These are phyloP conservation scores for Radopholus similis DNA, from an alignment of 1,140 invertebrate genomes.

Conservation along the genomic window DNA sequence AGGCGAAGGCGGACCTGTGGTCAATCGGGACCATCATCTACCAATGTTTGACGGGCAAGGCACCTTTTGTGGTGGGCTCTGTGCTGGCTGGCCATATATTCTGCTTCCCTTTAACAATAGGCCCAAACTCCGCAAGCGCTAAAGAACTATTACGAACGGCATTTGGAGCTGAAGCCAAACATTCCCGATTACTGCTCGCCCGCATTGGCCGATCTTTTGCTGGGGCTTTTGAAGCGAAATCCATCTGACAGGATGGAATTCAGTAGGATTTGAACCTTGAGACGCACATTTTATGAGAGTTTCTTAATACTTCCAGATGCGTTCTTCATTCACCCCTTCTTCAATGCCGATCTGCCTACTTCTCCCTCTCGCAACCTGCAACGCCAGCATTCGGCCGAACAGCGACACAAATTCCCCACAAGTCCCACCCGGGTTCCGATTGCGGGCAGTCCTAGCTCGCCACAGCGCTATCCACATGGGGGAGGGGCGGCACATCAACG, in stretches of 20 bases:
- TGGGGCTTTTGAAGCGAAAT: constrained; percentile 82
- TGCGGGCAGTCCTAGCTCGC: not conserved
- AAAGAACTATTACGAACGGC: constrained; percentile 94
- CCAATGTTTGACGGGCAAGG: constrained; percentile 95
- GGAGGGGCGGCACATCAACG: not conserved
- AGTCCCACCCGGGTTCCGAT: not conserved
- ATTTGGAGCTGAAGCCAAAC: constrained; percentile 86
- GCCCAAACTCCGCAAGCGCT: constrained; percentile 95
- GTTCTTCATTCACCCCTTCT: constrained; percentile 56
- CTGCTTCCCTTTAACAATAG: constrained; percentile 60
- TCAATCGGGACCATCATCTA: constrained; percentile 97
- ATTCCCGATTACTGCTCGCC: constrained; percentile 83
- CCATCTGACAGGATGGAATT: constrained; percentile 90
- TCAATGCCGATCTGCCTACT: constrained; percentile 21
- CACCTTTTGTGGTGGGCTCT: constrained; percentile 73
- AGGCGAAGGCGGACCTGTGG: constrained; percentile 79
- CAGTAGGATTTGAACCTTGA: constrained; percentile 53
- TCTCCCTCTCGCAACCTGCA: constrained; percentile 9
- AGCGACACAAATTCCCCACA: not conserved
- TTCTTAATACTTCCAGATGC: constrained; percentile 44
- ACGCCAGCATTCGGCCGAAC: constrained; percentile 12
- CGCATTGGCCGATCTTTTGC: constrained; percentile 78
- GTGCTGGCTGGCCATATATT: not conserved
- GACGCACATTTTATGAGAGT: constrained; percentile 1
- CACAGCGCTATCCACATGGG: constrained; percentile 1